Percentiles rank a stretch among this genome's conserved stretches.
phyloP scores from a whole-genome alignment of 2,888 invertebrate genomes.

The Leptopterna dolabrata region DNA sequence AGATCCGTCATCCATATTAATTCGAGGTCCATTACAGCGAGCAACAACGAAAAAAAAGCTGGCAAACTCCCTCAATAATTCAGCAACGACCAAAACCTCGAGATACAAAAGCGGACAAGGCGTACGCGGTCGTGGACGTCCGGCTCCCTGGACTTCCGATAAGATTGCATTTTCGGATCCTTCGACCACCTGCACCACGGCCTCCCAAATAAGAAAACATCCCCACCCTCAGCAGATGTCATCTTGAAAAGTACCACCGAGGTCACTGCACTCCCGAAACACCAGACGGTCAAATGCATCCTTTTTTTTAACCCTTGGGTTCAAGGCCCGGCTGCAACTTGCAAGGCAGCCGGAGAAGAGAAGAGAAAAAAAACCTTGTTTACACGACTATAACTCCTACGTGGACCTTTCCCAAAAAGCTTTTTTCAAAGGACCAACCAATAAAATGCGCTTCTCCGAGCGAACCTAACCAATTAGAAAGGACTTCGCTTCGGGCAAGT shows the following conservation, averaged over 20 bases:
- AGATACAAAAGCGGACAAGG: background rate
- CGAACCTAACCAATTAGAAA: slow-evolving; percentile 50
- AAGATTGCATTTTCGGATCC: slow-evolving; percentile 28
- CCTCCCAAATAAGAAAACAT: background rate
- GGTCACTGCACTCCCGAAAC: slow-evolving; percentile 41
- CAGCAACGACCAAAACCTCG: background rate
- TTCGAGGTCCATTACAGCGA: too few relatives aligned
- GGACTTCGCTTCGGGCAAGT: slow-evolving; percentile 12
- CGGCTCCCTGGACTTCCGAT: too few relatives aligned
- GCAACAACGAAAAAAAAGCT: too few relatives aligned
- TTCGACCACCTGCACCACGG: slow-evolving; percentile 43
- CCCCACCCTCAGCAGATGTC: slow-evolving; percentile 33
- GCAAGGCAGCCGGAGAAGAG: background rate
- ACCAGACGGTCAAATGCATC: slow-evolving; percentile 50
- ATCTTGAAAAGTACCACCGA: slow-evolving; percentile 10
- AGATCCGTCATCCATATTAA: too few relatives aligned
- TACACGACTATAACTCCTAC: slow-evolving; percentile 51
- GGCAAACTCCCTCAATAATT: too few relatives aligned
- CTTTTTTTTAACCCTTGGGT: slow-evolving; percentile 22
- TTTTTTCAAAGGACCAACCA: slow-evolving; percentile 19
- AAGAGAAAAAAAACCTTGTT: slow-evolving; percentile 32
- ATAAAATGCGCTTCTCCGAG: slow-evolving; percentile 40
- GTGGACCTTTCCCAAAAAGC: slow-evolving; percentile 29
- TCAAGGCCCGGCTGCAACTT: slow-evolving; percentile 41
- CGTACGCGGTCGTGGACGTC: background rate